These are phyloP conservation scores for Platypus cylindrus DNA, from an alignment of 2,888 invertebrate genomes.

Conservation along the genomic window DNA sequence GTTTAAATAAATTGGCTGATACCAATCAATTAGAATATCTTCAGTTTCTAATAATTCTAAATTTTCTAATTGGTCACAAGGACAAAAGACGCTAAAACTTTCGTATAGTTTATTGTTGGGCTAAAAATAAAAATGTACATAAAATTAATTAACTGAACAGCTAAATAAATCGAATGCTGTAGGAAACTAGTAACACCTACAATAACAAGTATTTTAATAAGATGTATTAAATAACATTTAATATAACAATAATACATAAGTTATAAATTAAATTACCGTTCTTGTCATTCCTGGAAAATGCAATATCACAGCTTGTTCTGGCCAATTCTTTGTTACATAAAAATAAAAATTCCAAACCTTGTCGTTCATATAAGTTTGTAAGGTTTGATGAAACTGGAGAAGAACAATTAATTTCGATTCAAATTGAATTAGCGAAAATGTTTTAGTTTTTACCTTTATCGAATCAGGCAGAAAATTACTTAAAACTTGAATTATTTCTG, in stretches of 20 bases:
- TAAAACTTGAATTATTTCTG: constrained; percentile 66
- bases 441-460: constrained; percentile 53
- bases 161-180: too few species aligned
- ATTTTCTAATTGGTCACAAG: constrained; percentile 58
- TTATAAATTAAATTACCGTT: constrained; percentile 50
- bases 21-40: constrained; percentile 67
- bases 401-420: constrained; percentile 2
- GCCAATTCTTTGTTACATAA: constrained; percentile 82
- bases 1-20: constrained; percentile 71
- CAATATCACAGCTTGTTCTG: constrained; percentile 68
- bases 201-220: too few species aligned
- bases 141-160: too few species aligned
- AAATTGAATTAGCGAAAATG: not conserved
- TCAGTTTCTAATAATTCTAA: constrained; percentile 62
- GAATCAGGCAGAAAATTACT: constrained; percentile 75
- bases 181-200: too few species aligned
- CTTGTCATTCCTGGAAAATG: constrained; percentile 83
- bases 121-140: constrained; percentile 38
- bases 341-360: constrained; percentile 84
- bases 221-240: too few species aligned
- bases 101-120: constrained; percentile 69
- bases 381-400: constrained; percentile 78
- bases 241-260: too few species aligned
- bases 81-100: constrained; percentile 77
- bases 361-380: constrained; percentile 78